These are phyloP conservation scores for Strix aluco DNA, from an alignment of 2,113 vertebrate species.

Conservation along the genomic window DNA sequence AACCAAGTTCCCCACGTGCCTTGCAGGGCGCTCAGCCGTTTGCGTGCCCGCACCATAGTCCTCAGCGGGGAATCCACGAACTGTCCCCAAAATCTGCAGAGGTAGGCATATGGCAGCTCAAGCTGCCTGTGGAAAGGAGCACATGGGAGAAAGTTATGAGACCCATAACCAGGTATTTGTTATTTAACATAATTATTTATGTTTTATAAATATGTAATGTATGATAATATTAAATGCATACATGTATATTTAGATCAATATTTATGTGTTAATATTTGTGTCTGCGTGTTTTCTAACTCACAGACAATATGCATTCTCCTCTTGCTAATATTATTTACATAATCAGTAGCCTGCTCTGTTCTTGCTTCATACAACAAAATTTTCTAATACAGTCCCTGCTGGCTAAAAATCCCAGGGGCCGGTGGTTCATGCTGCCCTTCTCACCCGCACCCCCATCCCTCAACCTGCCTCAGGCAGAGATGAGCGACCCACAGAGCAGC, in stretches of 20 bases:
- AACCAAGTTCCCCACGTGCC: neutral
- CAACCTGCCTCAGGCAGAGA: neutral
- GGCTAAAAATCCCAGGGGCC: neutral
- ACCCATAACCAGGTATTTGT: neutral
- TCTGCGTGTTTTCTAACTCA: neutral
- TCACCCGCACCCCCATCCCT: fast-evolving
- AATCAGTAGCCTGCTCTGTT: neutral
- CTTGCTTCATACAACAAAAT: neutral
- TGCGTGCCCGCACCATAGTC: neutral
- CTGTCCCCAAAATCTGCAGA: neutral
- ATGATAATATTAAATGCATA: neutral
- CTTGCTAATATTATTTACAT: neutral
- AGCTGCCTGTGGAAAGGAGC: neutral
- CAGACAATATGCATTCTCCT: neutral
- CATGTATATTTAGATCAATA: neutral
- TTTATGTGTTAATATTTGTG: neutral
- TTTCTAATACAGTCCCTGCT: neutral
- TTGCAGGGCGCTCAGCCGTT: too few relatives aligned
- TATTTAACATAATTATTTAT: neutral
- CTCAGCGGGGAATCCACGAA: neutral
- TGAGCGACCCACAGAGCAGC: too few relatives aligned
- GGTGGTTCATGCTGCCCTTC: fast-evolving
- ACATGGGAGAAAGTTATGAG: neutral
- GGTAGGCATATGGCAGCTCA: neutral
- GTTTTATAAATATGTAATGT: neutral